Percentiles rank a stretch among this genome's conserved stretches.
Evolutionary conservation across 2,888 invertebrate species (phyloP).

Genomic region (Cosmorhoe ocellata): DNA sequence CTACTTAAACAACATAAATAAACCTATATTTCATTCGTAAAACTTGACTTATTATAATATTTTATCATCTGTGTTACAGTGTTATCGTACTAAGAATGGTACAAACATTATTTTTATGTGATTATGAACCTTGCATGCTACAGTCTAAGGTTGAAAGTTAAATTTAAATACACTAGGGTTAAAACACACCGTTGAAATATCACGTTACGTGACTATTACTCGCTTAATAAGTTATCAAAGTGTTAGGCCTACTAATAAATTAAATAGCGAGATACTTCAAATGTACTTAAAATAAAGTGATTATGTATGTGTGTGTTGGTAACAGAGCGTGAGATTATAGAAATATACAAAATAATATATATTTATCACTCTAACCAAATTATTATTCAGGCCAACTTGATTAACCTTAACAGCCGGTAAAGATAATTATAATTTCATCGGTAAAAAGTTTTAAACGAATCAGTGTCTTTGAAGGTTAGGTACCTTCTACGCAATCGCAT

Average conservation of each 20-base stretch:
- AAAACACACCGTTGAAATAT: neutral
- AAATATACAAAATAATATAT: too few species aligned
- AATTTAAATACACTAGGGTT: neutral
- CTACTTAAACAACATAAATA: too few species aligned
- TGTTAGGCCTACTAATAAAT: slow-evolving; percentile 13
- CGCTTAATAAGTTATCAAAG: slow-evolving; percentile 10
- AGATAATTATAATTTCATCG: too few species aligned
- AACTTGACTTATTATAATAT: slow-evolving; percentile 23
- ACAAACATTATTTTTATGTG: neutral
- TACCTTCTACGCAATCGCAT: too few species aligned
- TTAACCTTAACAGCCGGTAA: too few species aligned
- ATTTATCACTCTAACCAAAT: too few species aligned
- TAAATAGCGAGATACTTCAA: slow-evolving; percentile 9
- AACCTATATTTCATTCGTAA: slow-evolving; percentile 6
- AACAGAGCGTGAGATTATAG: neutral
- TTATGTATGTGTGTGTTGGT: slow-evolving; percentile 3
- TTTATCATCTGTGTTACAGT: slow-evolving; percentile 20
- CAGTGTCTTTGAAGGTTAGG: too few species aligned
- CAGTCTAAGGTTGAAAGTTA: neutral
- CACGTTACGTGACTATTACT: slow-evolving; percentile 7
- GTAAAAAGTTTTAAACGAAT: too few species aligned
- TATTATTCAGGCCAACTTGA: too few species aligned
- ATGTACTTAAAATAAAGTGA: slow-evolving; percentile 8
- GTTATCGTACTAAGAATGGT: slow-evolving; percentile 6
- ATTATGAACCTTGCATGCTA: neutral